These are phyloP conservation scores for Melanotaenia parkinsoni DNA, from an alignment of 2,797 vertebrate species.

Conservation along the genomic window DNA sequence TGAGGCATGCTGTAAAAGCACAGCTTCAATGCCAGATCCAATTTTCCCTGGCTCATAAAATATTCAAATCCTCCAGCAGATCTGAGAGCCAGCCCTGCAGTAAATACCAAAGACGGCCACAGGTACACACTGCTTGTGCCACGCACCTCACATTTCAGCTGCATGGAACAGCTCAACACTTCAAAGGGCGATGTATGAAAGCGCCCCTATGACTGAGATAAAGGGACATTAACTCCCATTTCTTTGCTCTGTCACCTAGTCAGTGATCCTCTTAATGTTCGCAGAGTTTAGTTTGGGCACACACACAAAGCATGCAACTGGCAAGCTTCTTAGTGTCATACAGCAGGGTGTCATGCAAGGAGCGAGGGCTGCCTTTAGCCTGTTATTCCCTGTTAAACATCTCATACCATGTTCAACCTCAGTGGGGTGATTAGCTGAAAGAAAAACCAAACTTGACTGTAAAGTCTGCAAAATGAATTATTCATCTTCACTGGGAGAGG, in stretches of 20 bases:
- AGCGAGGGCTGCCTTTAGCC: constrained; percentile 67
- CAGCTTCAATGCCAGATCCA: constrained; percentile 81
- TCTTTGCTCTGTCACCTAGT: constrained; percentile 74
- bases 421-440: constrained; percentile 60
- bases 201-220: constrained; percentile 74
- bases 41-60: constrained; percentile 86
- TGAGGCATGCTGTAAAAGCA: constrained; percentile 71
- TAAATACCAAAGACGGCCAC: constrained; percentile 77
- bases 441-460: constrained; percentile 50
- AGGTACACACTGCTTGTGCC: constrained; percentile 63
- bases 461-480: constrained; percentile 64
- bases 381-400: constrained; percentile 73
- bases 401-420: constrained; percentile 57
- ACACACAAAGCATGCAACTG: constrained; percentile 74
- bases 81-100: constrained; percentile 76
- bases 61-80: constrained; percentile 85
- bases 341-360: constrained; percentile 70
- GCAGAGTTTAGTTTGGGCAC: constrained; percentile 79
- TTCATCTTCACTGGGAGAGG: constrained; percentile 62
- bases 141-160: constrained; percentile 61
- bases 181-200: constrained; percentile 68
- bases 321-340: constrained; percentile 73
- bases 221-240: constrained; percentile 79
- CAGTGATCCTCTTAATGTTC: constrained; percentile 81
- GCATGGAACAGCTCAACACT: constrained; percentile 64